These are phyloP conservation scores for Malthinus seriepunctatus DNA, from an alignment of 2,888 invertebrate genomes.

Conservation along the genomic window DNA sequence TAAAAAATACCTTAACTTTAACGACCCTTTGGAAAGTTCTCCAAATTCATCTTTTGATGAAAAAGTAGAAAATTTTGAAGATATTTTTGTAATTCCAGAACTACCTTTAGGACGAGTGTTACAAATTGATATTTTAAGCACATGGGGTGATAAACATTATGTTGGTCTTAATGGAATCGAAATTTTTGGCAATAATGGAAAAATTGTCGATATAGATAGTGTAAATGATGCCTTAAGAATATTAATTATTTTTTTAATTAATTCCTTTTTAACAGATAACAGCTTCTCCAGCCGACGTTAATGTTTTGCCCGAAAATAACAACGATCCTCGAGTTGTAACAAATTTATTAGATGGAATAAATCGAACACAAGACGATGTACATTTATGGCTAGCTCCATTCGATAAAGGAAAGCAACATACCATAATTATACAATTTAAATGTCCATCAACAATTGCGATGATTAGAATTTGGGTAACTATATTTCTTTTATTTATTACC, in stretches of 20 bases:
- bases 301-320: constrained; percentile 69
- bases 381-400: constrained; percentile 77
- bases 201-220: constrained; percentile 62
- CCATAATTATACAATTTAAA: constrained; percentile 63
- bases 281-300: constrained; percentile 61
- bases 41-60: not conserved
- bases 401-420: constrained; percentile 62
- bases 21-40: too few relatives aligned
- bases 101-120: constrained; percentile 70
- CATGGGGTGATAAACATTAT: constrained; percentile 81
- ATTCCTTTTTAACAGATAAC: constrained; percentile 52
- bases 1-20: not conserved
- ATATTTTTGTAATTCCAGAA: constrained; percentile 72
- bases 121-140: constrained; percentile 68
- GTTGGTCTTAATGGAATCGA: constrained; percentile 81
- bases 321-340: constrained; percentile 65
- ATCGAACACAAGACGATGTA: constrained; percentile 75
- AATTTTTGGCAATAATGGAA: constrained; percentile 68
- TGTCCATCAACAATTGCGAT: constrained; percentile 45
- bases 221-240: constrained; percentile 51
- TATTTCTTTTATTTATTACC: not conserved
- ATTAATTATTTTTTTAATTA: constrained; percentile 9
- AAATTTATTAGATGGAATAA: constrained; percentile 71
- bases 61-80: constrained; percentile 7
- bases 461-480: constrained; percentile 49